Base-by-base conservation (phyloP, 2,888 invertebrate species). In the Phasia obesa region DNA sequence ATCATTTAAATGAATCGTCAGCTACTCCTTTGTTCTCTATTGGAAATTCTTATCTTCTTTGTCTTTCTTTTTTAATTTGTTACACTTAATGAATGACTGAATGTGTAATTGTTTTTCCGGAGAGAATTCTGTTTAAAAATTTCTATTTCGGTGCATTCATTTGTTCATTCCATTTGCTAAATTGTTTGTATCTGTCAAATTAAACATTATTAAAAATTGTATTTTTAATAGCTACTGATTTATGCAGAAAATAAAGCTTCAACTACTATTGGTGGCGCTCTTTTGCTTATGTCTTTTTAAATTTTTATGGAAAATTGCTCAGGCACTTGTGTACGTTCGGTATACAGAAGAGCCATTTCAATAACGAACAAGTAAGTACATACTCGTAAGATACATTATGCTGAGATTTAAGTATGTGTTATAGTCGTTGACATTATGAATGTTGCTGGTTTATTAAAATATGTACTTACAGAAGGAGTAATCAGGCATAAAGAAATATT, bases 171-270 rank as follows among this genome's bases (percentile, higher is more conserved):
- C 31, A 23, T 27, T 6, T 35, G 35, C 3, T 11, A 11, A 11
- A 35, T 64, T 74, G 35, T 55, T 53, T 57, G 42, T 21, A 53
- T 21, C 42, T 67, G 59, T 59, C 64, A 75, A 65, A 57, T 75
- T 65, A 75, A 47, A 65, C 47, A 65, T 65, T 60, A 76, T 76
- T 65, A 67, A 67, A 65, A 27, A 21, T 51, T 23, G 7, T 65
- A 23, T 55, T 38, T 59, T 51, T 67, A 44, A 69, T 59, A 67
- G 67, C 67, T 51, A 69, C 59, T 76, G 67, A 76, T 69, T 59
- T 42, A 76, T 59, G 67, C 51, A 60, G 2, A 35, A 51, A 69
- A 69, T 44, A 51, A 60, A 19, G 42, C 44, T 42, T 38, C 53
- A 74, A n/a, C 53, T 42, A 65, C 57, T 65, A 17, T 15, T 55